These are phyloP conservation scores for Brachionus rubens DNA, from an alignment of 1,140 invertebrate species.

Conservation along the genomic window DNA sequence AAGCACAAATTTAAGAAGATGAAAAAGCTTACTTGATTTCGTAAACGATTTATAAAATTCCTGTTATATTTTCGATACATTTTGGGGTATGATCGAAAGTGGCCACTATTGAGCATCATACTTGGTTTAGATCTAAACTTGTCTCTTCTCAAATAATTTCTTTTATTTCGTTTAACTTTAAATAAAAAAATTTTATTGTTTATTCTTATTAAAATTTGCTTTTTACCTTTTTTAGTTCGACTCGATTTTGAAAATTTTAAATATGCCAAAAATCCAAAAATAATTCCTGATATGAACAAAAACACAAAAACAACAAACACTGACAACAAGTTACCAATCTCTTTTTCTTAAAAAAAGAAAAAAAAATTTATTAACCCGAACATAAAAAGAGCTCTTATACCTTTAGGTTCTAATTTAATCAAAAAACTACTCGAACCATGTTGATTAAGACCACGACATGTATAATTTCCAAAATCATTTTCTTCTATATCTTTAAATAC, in stretches of 20 bases:
- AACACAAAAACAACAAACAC: constrained; percentile 32
- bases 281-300: constrained; percentile 29
- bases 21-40: constrained; percentile 8
- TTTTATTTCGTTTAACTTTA: neutral
- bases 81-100: neutral
- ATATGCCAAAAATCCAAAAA: constrained; percentile 31
- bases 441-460: constrained; percentile 23
- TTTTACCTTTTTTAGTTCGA: neutral
- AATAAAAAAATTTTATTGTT: neutral
- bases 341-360: constrained; percentile 2
- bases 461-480: constrained; percentile 30
- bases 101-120: neutral
- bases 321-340: constrained; percentile 2
- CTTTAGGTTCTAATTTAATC: constrained; percentile 8
- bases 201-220: neutral
- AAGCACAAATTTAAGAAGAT: too few relatives aligned
- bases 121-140: constrained; percentile 18
- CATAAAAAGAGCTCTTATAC: neutral
- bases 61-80: neutral
- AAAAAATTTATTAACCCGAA: too few relatives aligned
- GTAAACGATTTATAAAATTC: neutral
- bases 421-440: neutral
- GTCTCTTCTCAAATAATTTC: neutral
- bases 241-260: constrained; percentile 8
- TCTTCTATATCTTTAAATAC: constrained; percentile 6